Percentiles rank a stretch among this genome's conserved stretches.
These are phyloP conservation scores for Pharmacophagus antenor DNA, from an alignment of 2,888 invertebrate genomes.

Conservation along the genomic window DNA sequence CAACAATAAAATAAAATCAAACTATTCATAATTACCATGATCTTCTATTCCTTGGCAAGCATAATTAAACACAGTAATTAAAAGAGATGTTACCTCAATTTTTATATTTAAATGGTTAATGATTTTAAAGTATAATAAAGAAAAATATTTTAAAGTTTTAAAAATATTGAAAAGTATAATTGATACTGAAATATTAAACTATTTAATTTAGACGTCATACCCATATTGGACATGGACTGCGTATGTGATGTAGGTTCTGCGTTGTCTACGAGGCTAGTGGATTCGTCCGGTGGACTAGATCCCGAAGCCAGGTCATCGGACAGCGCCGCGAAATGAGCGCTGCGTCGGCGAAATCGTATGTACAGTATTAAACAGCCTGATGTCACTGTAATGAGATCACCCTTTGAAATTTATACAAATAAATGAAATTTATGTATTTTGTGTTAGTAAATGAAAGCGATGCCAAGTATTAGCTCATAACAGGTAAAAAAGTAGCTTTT, in stretches of 20 bases:
- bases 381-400: constrained; percentile 81
- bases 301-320: constrained; percentile 76
- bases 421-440: no score
- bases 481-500: no score
- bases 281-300: constrained; percentile 55
- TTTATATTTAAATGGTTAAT: no score
- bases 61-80: constrained; percentile 3
- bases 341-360: constrained; percentile 88
- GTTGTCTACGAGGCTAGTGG: constrained; percentile 66
- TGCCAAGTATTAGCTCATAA: no score
- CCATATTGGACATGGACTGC: constrained; percentile 52
- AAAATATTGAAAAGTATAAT: background rate
- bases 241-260: constrained; percentile 60
- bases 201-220: constrained; percentile 34
- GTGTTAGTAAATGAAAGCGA: no score
- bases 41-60: constrained; percentile 40
- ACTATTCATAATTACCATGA: constrained; percentile 38
- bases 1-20: background rate
- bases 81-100: background rate
- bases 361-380: constrained; percentile 90
- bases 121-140: background rate
- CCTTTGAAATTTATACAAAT: background rate
- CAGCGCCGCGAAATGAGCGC: constrained; percentile 83
- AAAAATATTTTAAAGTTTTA: background rate
- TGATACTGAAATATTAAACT: background rate